Evolutionary conservation across 2,113 vertebrate species (phyloP), one percentile per base, ranked within the genome.

Genomic region (Aspidoscelis tigris): DNA sequence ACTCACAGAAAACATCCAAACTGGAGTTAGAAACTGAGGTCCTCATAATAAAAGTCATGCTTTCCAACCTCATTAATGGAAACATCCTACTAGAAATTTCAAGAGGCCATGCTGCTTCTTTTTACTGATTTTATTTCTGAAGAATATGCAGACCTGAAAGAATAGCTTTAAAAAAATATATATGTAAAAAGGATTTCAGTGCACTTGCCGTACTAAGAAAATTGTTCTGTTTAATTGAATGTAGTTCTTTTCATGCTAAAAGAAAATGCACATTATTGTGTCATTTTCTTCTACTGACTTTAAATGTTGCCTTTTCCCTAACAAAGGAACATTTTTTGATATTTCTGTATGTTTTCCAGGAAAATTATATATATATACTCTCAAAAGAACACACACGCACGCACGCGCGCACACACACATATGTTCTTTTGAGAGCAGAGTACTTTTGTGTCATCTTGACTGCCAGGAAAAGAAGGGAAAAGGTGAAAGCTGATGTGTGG

Each of bases 231-330:
- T 85, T 93, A 87, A 88, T 66, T 66, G 84, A 16, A 61, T 61
- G 64, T 83, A 88, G 78, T 91, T 87, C 90, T 78, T 93, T 87
- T 93, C 86, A 7, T 86, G 78, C 47, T 44, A 80, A 26, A 39
- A 50, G 18, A 61, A 9, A 76, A 84, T 92, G 85, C 71, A 14
- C 26, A 86, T 91, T 80, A 39, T 84, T 41, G 81, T 88, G 7
- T 7, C 11, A 80, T 91, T 93, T 90, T 86, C 9, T 90, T 89
- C 88, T 91, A 89, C 85, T 71, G 87, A 43, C 90, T 89, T 91
- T 81, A 84, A 92, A 87, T 24, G 88, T 92, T 90, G 76, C 39
- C 53, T 91, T 86, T 69, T 75, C 69, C 91, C 86, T 85, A 80
- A 88, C 87, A n/a, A 88, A 89, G 91, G 55, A 58, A 87, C 77